Evolutionary conservation across 2,888 invertebrate genomes (phyloP).

Genomic region (Calliopum simillimum): DNA sequence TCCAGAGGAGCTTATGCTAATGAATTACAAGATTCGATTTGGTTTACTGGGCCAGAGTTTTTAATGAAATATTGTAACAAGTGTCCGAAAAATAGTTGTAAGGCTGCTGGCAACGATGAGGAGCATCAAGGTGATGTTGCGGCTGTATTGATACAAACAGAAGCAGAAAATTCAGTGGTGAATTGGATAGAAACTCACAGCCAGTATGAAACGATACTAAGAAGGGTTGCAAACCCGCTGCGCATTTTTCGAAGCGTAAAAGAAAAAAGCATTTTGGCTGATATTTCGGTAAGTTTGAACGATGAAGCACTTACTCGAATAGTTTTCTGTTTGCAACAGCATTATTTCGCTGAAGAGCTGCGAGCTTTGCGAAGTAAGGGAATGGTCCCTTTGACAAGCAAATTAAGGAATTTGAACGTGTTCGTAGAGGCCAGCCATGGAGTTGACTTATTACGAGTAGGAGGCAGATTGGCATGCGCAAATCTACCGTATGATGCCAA

Average conservation of each 20-base stretch:
- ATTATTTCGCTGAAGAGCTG: conserved; percentile 17
- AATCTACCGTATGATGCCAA: conserved; percentile 32
- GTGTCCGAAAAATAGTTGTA: conserved; percentile 17
- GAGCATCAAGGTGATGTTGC: background rate
- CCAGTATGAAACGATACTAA: conserved; percentile 2
- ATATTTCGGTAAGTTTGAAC: too few relatives aligned
- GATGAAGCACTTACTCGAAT: conserved; percentile 31
- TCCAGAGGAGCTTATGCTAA: too few relatives aligned
- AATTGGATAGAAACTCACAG: conserved; percentile 8
- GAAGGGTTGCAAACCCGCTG: background rate
- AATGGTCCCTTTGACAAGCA: too few relatives aligned
- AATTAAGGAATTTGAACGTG: conserved; percentile 20
- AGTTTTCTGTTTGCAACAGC: conserved; percentile 32
- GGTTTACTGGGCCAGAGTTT: conserved; percentile 27
- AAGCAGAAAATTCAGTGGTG: background rate
- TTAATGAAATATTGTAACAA: conserved; percentile 5
- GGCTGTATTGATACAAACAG: background rate
- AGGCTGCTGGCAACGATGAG: background rate
- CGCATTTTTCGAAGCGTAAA: too few relatives aligned
- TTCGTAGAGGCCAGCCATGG: conserved; percentile 28
- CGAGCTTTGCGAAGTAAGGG: conserved; percentile 3
- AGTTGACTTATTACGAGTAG: conserved; percentile 33
- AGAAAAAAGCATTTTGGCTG: too few relatives aligned
- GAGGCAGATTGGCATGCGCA: conserved; percentile 28
- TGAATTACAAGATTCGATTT: too few relatives aligned